Conservation (phyloP, 2,888 invertebrate genomes). For the Xestoiulus laeticollis region DNA sequence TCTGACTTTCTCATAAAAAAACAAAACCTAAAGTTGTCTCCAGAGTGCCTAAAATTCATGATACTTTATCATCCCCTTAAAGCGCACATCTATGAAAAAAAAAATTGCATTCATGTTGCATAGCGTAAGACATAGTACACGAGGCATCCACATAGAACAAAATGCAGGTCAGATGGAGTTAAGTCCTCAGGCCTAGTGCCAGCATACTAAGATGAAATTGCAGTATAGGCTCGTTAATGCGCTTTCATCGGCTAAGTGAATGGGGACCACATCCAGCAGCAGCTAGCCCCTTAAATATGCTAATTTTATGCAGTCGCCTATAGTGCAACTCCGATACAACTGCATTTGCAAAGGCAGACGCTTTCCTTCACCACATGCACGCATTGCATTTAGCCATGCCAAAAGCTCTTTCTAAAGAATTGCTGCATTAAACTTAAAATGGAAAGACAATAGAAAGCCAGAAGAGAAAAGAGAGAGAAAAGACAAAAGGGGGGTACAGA, state of each 20-base stretch:
- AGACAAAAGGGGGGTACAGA: not conserved
- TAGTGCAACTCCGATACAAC: not conserved
- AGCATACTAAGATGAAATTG: not conserved
- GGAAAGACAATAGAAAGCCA: conserved; percentile 19
- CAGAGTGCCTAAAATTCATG: not conserved
- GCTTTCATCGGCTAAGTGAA: conserved; percentile 33
- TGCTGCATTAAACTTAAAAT: conserved; percentile 28
- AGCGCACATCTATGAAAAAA: not conserved
- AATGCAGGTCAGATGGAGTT: conserved; percentile 13
- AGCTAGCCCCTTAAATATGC: conserved; percentile 2
- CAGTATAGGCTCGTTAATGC: not conserved
- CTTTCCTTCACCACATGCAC: not conserved
- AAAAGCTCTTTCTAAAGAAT: conserved; percentile 28
- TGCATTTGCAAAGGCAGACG: conserved; percentile 9
- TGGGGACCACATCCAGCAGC: not conserved
- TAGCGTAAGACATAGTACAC: too few species aligned
- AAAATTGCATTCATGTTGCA: not conserved
- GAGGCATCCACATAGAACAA: not conserved
- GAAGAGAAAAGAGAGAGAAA: not conserved
- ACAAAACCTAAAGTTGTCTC: not conserved
- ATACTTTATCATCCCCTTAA: not conserved
- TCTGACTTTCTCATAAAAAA: not conserved
- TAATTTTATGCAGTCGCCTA: conserved; percentile 28
- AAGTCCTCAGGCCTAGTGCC: conserved; percentile 19
- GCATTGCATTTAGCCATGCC: not conserved